Conservation (phyloP, 2,797 vertebrate species). For the Eulemur albifrons region DNA sequence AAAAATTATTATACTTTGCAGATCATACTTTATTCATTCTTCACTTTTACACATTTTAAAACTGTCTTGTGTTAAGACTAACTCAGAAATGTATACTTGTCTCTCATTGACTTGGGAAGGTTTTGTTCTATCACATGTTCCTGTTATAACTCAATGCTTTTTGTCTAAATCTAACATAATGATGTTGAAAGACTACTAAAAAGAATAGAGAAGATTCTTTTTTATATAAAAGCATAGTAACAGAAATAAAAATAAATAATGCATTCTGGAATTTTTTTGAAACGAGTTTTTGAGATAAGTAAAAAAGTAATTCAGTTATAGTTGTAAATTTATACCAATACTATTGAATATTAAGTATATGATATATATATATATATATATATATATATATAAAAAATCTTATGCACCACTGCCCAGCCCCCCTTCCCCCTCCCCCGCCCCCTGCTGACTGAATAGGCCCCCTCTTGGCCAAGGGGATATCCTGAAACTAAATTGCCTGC, state of each 20-base stretch:
- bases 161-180: conserved; percentile 29
- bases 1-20: conserved; percentile 65
- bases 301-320: background rate
- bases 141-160: background rate
- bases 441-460: too few relatives aligned
- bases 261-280: background rate
- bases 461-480: too few relatives aligned
- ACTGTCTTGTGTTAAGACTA: conserved; percentile 27
- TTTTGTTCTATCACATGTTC: background rate
- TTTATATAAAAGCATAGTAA: background rate
- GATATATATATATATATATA: too few relatives aligned
- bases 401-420: too few relatives aligned
- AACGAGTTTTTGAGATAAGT: background rate
- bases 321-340: background rate
- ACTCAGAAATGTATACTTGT: conserved; percentile 25
- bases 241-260: background rate
- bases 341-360: background rate
- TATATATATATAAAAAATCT: too few relatives aligned
- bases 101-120: background rate
- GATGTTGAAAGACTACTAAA: background rate
- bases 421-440: too few relatives aligned
- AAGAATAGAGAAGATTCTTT: background rate
- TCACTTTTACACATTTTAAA: conserved; percentile 48
- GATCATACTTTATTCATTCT: conserved; percentile 63
- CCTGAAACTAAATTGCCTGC: too few relatives aligned